phyloP scores from a whole-genome alignment of 2,888 invertebrate genomes.

The Synanthedon tipuliformis region DNA sequence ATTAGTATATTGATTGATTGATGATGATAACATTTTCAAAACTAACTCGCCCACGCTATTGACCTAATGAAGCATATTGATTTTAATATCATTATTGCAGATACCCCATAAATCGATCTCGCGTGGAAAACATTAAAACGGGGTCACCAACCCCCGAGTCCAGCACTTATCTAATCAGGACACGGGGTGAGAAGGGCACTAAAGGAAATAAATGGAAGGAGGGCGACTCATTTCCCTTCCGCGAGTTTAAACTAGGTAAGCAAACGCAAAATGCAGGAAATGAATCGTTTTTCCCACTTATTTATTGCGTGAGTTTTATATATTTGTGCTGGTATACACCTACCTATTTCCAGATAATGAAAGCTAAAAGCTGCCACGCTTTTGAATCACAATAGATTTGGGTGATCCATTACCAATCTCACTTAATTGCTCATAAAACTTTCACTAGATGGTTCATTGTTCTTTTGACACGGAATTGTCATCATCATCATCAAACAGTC shows the following conservation, averaged over 20 bases:
- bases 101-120: not conserved
- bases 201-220: constrained; percentile 1
- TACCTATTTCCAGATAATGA: not conserved
- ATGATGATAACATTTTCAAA: too few species aligned
- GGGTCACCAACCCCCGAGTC: constrained; percentile 7
- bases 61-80: too few species aligned
- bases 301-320: not conserved
- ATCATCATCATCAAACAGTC: not conserved
- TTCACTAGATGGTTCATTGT: not conserved
- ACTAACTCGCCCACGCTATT: too few species aligned
- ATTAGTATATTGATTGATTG: too few species aligned
- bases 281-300: not conserved
- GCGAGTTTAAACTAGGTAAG: constrained; percentile 8
- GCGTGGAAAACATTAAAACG: not conserved
- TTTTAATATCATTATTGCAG: not conserved
- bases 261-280: not conserved
- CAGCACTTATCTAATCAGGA: constrained; percentile 23
- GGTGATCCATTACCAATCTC: too few species aligned
- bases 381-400: too few species aligned
- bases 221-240: constrained; percentile 14
- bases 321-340: too few species aligned
- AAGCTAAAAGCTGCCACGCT: too few species aligned
- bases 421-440: too few species aligned
- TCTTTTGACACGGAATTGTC: not conserved
- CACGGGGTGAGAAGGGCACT: constrained; percentile 8